Evolutionary conservation across 2,888 invertebrate genomes (phyloP).

Genomic region (Drosophila kambysellisi): DNA sequence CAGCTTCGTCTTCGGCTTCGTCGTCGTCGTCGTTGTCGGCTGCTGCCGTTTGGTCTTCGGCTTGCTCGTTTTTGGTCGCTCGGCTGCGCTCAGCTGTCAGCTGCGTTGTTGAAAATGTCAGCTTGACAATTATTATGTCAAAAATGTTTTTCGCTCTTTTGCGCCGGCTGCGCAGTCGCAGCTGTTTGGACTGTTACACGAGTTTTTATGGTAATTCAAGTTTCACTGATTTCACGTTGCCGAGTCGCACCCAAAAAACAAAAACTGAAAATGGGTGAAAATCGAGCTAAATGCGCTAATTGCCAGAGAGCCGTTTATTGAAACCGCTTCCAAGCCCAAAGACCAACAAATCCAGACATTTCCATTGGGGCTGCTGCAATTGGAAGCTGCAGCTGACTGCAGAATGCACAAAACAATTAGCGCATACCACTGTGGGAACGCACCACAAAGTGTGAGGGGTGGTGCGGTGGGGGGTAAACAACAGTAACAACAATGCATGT

Average conservation of each 20-base stretch:
- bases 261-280: constrained; percentile 55
- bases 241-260: constrained; percentile 68
- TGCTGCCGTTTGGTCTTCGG: constrained; percentile 7
- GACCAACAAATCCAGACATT: constrained; percentile 38
- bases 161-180: constrained; percentile 67
- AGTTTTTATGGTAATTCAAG: constrained; percentile 80
- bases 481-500: constrained; percentile 56
- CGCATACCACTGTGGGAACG: constrained; percentile 72
- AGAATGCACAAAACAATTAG: constrained; percentile 72
- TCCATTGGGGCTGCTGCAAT: constrained; percentile 30
- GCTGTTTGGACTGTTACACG: constrained; percentile 78
- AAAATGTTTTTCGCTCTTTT: constrained; percentile 63
- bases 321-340: constrained; percentile 17
- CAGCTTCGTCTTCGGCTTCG: constrained; percentile 14
- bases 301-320: constrained; percentile 38
- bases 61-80: constrained; percentile 20
- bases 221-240: constrained; percentile 76
- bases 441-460: constrained; percentile 26
- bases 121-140: constrained; percentile 83
- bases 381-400: constrained; percentile 30
- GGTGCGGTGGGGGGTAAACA: not conserved
- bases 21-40: constrained; percentile 17
- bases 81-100: constrained; percentile 74
- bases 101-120: constrained; percentile 82
- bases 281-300: constrained; percentile 70